Percentiles rank a stretch among this genome's conserved stretches.
phyloP scores from a whole-genome alignment of 1,140 invertebrate genomes.

The Drosophila sulfurigaster region DNA sequence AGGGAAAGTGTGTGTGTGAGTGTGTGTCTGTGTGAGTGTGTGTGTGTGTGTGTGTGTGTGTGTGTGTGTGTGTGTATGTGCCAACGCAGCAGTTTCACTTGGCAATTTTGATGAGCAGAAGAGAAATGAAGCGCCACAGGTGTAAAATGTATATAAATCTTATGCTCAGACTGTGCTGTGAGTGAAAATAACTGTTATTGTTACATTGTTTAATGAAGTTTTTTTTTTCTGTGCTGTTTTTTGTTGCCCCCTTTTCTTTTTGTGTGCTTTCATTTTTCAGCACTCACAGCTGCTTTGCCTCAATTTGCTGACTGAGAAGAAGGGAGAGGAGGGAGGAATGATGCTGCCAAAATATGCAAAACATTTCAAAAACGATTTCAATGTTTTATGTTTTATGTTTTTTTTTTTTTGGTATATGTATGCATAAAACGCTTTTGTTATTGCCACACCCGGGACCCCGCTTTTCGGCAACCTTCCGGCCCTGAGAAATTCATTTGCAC shows the following conservation, averaged over 20 bases:
- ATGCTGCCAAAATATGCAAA: constrained; percentile 41
- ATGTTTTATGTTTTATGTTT: constrained; percentile 19
- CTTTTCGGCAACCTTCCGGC: background rate
- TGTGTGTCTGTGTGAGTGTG: background rate
- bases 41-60: background rate
- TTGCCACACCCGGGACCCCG: background rate
- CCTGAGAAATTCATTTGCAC: constrained; percentile 5
- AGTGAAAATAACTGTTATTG: constrained; percentile 69
- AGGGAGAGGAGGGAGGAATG: background rate
- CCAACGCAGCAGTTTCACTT: constrained; percentile 53
- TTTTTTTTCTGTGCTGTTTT: constrained; percentile 21
- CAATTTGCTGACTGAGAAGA: constrained; percentile 13
- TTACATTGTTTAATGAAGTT: constrained; percentile 74
- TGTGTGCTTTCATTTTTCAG: background rate
- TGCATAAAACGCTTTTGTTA: constrained; percentile 23
- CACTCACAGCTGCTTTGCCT: constrained; percentile 19
- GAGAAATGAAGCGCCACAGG: constrained; percentile 64
- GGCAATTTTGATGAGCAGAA: constrained; percentile 60
- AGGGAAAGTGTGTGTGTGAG: background rate
- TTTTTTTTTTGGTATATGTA: background rate
- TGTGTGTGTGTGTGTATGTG: background rate
- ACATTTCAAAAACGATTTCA: constrained; percentile 39
- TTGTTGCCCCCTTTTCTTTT: constrained; percentile 1
- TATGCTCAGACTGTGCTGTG: constrained; percentile 15
- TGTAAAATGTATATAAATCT: constrained; percentile 77